Evolutionary conservation across 2,797 vertebrate species (phyloP).

Genomic region (Typhlichthys eigenmanni): DNA sequence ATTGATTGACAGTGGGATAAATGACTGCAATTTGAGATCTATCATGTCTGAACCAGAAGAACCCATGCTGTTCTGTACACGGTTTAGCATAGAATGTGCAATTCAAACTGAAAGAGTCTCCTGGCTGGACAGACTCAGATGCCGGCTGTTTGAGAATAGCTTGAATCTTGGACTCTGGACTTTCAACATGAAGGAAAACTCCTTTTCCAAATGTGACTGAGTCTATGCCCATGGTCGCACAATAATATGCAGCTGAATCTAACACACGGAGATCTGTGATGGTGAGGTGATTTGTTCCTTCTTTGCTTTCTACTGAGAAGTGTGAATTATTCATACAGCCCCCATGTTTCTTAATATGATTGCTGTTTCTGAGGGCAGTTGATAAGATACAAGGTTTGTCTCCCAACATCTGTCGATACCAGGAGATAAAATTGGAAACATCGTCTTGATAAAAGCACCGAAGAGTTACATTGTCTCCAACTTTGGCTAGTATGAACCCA

Average conservation of each 20-base stretch:
- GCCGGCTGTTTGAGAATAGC: slow-evolving; percentile 8
- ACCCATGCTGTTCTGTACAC: slow-evolving; percentile 30
- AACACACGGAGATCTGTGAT: slow-evolving; percentile 41
- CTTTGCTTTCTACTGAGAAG: background rate
- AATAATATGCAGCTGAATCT: slow-evolving; percentile 65
- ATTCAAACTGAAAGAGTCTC: slow-evolving; percentile 37
- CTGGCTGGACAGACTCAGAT: background rate
- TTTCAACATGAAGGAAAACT: slow-evolving; percentile 52
- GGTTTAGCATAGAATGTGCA: background rate
- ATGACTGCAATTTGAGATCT: slow-evolving; percentile 22
- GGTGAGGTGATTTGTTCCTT: slow-evolving; percentile 27
- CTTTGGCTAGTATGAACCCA: slow-evolving; percentile 27
- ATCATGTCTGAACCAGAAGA: slow-evolving; percentile 60
- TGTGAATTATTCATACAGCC: slow-evolving; percentile 29
- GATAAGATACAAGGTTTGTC: slow-evolving; percentile 55
- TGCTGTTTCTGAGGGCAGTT: slow-evolving; percentile 23
- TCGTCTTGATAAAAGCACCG: slow-evolving; percentile 37
- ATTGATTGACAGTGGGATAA: slow-evolving; percentile 20
- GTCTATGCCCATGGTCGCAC: slow-evolving; percentile 45
- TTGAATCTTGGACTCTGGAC: background rate
- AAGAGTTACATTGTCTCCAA: slow-evolving; percentile 45
- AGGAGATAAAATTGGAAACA: slow-evolving; percentile 45
- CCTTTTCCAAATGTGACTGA: slow-evolving; percentile 56
- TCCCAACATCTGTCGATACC: slow-evolving; percentile 64
- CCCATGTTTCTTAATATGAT: background rate